Evolutionary conservation across 1,140 invertebrate genomes (phyloP).

Genomic region (Drosophila nannoptera): DNA sequence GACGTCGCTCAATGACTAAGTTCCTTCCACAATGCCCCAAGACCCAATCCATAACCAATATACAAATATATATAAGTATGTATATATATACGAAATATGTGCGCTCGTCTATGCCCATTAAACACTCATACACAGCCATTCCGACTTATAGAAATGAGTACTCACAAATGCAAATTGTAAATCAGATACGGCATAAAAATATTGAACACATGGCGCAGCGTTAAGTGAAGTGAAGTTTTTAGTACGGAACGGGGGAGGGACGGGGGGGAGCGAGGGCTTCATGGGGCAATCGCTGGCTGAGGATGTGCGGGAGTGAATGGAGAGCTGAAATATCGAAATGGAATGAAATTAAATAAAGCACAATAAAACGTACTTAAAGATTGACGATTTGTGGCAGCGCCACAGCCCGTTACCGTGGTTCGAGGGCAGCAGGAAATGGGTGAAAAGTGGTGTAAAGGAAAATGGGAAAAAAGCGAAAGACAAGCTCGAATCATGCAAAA

Average conservation of each 20-base stretch:
- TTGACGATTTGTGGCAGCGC: constrained; percentile 57
- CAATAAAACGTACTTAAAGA: constrained; percentile 74
- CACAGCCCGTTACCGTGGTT: constrained; percentile 10
- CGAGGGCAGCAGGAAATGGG: neutral
- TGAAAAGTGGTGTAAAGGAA: neutral
- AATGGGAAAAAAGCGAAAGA: neutral
- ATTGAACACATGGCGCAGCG: constrained; percentile 74
- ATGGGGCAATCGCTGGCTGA: constrained; percentile 5
- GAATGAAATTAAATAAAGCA: constrained; percentile 73
- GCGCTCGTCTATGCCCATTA: constrained; percentile 25
- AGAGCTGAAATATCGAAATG: constrained; percentile 39
- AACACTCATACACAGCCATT: constrained; percentile 38
- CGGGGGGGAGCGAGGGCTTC: neutral
- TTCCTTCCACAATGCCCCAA: constrained; percentile 32
- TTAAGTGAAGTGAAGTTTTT: constrained; percentile 37
- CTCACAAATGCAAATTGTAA: constrained; percentile 69
- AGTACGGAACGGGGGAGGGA: neutral
- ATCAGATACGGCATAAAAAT: constrained; percentile 75
- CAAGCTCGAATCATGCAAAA: neutral
- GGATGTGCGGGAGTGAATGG: neutral
- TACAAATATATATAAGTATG: constrained; percentile 4
- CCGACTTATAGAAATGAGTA: constrained; percentile 9
- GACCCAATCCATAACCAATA: neutral
- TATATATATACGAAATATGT: neutral
- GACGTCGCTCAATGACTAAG: constrained; percentile 61